phyloP scores from a whole-genome alignment of 2,113 vertebrate genomes.

The Orientallactaga bullata region DNA sequence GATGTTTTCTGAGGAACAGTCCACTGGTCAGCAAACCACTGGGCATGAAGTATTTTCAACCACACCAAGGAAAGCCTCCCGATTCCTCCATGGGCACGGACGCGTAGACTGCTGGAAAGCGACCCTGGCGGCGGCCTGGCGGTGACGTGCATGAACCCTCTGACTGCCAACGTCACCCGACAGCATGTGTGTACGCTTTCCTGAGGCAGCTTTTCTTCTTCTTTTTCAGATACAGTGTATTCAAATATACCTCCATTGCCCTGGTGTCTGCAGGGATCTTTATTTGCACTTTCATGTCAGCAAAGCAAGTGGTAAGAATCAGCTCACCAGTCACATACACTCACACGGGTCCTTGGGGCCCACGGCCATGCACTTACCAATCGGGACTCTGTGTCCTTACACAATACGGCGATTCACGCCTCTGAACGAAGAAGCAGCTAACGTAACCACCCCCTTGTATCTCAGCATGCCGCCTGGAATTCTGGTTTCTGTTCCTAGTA shows the following conservation, averaged over 20 bases:
- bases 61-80: neutral
- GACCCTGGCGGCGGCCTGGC: neutral
- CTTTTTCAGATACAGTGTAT: conserved; percentile 91
- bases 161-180: neutral
- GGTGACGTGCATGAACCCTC: too few species aligned
- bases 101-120: neutral
- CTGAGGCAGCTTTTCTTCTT: conserved; percentile 59
- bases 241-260: conserved; percentile 94
- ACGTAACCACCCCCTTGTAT: neutral
- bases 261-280: conserved; percentile 97
- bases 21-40: neutral
- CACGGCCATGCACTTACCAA: neutral
- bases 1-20: neutral
- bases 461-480: neutral
- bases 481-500: neutral
- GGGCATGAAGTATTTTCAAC: neutral
- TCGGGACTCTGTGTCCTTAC: neutral
- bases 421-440: neutral
- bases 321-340: neutral
- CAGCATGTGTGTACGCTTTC: neutral
- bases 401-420: neutral
- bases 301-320: conserved; percentile 96
- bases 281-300: conserved; percentile 98
- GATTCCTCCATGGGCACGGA: neutral
- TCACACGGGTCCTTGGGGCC: neutral